Base-by-base conservation (phyloP, 2,797 vertebrate genomes). In the Pelobates cultripes region DNA sequence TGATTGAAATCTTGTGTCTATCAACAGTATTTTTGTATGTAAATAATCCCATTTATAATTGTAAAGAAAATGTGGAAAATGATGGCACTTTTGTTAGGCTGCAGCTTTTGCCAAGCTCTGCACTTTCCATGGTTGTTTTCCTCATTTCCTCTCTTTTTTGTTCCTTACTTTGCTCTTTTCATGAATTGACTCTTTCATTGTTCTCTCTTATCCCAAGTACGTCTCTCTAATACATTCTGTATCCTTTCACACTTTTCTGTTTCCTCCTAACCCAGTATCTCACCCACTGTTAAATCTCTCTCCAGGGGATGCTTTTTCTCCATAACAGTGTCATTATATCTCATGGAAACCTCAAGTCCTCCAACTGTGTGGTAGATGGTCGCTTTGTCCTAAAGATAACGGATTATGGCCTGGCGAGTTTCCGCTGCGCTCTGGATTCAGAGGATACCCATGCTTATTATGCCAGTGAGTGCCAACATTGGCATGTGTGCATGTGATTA, bases 301-400 rank as follows among this genome's bases (percentile, higher is more conserved):
- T 4, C 61, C 87, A 98, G 97, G 97, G 97, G 13, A 97, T 98
- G 97, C 89, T 95, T 1, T 99, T 97, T 85, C 94, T 98, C 43
- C 97, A 99, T 90, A 95, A 94, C 60, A 96, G 97, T 1, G 95
- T 94, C 77, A 95, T 98, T 51, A 9, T 92, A 47, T 96, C 94
- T 79, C 97, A 98, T 0, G 97, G 97, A 7, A 98, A 96, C 90
- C 95, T 98, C 76, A 98, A 97, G 88, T 98, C 97, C 0, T 97
- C 96, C 57, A 98, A 99, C 94, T 99, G 97, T 0, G 96, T 99
- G 10, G 97, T 99, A 2, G 97, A 99, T 72, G 96, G 96, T 14
- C 96, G 97, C 81, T 99, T 99, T 2, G 97, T 99, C 76, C 93
- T 99, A 79, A 99, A 98, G 91, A 96, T 99, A 92, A 98, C 97